Evolutionary conservation across 2,888 invertebrate species (phyloP).

Genomic region (Pristionchus japonicus): DNA sequence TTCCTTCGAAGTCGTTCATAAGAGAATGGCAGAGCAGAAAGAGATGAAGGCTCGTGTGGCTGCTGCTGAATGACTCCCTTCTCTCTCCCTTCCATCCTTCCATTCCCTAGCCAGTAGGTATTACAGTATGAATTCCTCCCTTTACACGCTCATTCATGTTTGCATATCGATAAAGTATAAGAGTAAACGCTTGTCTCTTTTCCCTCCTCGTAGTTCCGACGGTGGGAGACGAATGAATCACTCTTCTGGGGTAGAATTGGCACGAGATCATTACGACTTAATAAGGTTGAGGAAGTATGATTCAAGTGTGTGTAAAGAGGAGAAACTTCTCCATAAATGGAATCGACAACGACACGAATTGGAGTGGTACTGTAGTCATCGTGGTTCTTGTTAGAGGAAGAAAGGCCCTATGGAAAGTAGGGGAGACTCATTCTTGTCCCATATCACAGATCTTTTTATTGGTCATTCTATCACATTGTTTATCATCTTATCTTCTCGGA

Average conservation of each 20-base stretch:
- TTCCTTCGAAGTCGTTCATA: not conserved
- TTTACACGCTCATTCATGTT: conserved; percentile 14
- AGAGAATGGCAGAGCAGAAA: not conserved
- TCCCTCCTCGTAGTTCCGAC: not conserved
- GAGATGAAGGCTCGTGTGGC: not conserved
- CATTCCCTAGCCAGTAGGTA: conserved; percentile 35
- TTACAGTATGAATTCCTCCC: not conserved
- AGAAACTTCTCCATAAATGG: not conserved
- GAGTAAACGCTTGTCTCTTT: conserved; percentile 14
- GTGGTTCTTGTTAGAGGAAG: not conserved
- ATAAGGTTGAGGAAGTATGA: not conserved
- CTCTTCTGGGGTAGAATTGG: not conserved
- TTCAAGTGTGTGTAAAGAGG: not conserved
- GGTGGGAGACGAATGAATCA: not conserved
- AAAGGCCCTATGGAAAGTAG: not conserved
- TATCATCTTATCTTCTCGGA: not conserved
- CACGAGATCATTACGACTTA: not conserved
- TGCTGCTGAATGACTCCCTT: conserved; percentile 3
- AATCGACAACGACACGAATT: not conserved
- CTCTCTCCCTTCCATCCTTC: not conserved
- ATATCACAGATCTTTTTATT: not conserved
- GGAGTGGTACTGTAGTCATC: not conserved
- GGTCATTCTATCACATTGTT: not conserved
- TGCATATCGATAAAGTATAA: conserved; percentile 33
- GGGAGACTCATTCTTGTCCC: not conserved